Base-by-base conservation (phyloP, 2,888 invertebrate species). In the Blera fallax region DNA sequence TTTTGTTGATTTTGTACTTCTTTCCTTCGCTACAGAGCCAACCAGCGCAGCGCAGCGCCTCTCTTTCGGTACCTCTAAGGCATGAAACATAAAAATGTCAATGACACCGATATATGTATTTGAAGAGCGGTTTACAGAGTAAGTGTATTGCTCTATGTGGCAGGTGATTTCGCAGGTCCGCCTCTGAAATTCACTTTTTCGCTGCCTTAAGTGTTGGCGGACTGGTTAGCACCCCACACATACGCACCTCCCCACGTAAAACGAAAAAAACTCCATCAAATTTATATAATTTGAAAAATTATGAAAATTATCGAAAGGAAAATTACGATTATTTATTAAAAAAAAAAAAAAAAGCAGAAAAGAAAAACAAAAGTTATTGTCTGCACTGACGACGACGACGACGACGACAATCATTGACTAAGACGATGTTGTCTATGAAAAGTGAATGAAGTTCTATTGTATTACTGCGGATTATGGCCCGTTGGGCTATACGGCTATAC, bases 81-180 rank as follows among this genome's bases (percentile, higher is more conserved):
- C 40, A 78, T 74, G 52, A 24, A 69, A 65, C 72, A 79, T 73
- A 45, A 62, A 74, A 73, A 73, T 84, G 83, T 84, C 83, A 84
- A 79, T 79, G 83, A 84, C 83, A 84, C 67, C 74, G 32, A 60
- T 62, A 58, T 67, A 60, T n/a, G n/a, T n/a, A 72, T 78, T 78
- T 78, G 48, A 73, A 67, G 50, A 78, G 69, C 52, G 50, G 14
- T 43, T 70, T 45, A 43, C 32, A 34, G 11, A 14, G 11, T 8
- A 37, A 32, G 32, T 56, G 50, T 64, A 56, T 18, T 18, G 34
- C 27, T n/a, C 32, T 58, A 24, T 60, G 29, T 21, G 72, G 16
- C 52, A 60, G 45, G 67, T 74, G 67, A 72, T 40, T 64, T 74
- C 29, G 80, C 79, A 84, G 69, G 62, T 73, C 48, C 83, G 73